Evolutionary conservation across 2,113 vertebrate genomes (phyloP), one percentile per base, ranked within the genome.

Genomic region (Tyrannus savana): DNA sequence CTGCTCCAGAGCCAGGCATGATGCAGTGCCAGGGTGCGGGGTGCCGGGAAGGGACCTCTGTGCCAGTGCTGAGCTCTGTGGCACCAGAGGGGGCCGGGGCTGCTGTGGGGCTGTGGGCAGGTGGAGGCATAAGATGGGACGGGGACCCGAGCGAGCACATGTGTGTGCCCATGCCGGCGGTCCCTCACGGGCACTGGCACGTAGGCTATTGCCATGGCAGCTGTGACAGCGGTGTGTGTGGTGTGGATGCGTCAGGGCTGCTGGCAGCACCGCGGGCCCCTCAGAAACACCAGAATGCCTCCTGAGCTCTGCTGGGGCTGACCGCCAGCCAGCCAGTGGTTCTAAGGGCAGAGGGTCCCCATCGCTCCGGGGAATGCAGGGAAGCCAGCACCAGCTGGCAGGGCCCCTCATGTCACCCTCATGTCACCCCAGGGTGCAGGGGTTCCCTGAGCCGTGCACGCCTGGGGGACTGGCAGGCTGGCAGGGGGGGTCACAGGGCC

Each of bases 11-110:
- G 39, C 33, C 1, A 5, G 67, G 52, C 5, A 4, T 1, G n/a
- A 6, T 2, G 49, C 50, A 9, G 39, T 0, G 2, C 30, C 1
- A 1, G 35, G 4, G 47, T 1, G 10, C 1, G 5, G 63, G 81
- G 75, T 2, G 3, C 35, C 4, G 4, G 35, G 41, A 30, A 46
- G 52, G 37, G 60, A 25, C 58, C 52, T 37, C 71, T 1, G 2
- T 3, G 62, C 58, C 77, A 21, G 25, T 0, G 1, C 46, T 0
- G 1, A 22, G 47, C 47, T 55, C 46, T 50, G 64, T 5, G 2
- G 41, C 33, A 46, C 69, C 58, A 3, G 1, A 46, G 59, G 37
- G 58, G 25, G 44, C 92, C 2, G 0, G 41, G 63, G 75, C 47
- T 27, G 78, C 55, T 0, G 7, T 1, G 1, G 24, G 30, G 49